Percentiles rank a stretch among this genome's conserved stretches.
Conservation (phyloP, 2,797 vertebrate species). For the Selene dorsalis region DNA sequence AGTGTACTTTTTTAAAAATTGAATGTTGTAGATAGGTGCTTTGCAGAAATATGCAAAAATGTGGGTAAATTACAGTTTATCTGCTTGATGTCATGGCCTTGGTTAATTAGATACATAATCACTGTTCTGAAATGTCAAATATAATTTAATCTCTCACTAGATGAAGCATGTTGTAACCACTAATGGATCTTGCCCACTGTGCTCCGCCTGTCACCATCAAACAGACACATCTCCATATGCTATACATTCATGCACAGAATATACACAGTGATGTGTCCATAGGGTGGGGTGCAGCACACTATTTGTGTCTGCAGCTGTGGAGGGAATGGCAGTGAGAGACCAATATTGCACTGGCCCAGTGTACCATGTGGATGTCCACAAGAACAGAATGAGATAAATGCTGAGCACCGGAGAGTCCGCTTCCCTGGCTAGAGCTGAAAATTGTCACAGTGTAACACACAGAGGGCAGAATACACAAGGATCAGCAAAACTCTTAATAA, state of each 20-base stretch:
- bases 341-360: slow-evolving; percentile 39
- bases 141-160: background rate
- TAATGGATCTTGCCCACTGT: background rate
- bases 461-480: slow-evolving; percentile 1
- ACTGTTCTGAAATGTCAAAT: background rate
- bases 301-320: slow-evolving; percentile 48
- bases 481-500: slow-evolving; percentile 7
- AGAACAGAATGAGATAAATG: slow-evolving; percentile 42
- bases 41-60: background rate
- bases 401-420: slow-evolving; percentile 30
- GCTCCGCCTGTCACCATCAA: background rate
- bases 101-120: background rate
- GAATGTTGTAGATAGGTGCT: background rate
- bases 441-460: slow-evolving; percentile 8
- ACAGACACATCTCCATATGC: background rate
- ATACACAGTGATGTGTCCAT: slow-evolving; percentile 10
- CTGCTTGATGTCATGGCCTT: background rate
- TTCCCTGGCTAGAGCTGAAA: slow-evolving; percentile 6
- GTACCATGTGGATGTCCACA: slow-evolving; percentile 46
- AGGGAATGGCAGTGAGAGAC: slow-evolving; percentile 54
- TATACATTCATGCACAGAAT: background rate
- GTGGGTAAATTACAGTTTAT: background rate
- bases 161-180: background rate
- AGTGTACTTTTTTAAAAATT: slow-evolving; percentile 4
- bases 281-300: slow-evolving; percentile 27